Conservation (phyloP, 2,888 invertebrate species). For the Drosophila hamatofila region DNA sequence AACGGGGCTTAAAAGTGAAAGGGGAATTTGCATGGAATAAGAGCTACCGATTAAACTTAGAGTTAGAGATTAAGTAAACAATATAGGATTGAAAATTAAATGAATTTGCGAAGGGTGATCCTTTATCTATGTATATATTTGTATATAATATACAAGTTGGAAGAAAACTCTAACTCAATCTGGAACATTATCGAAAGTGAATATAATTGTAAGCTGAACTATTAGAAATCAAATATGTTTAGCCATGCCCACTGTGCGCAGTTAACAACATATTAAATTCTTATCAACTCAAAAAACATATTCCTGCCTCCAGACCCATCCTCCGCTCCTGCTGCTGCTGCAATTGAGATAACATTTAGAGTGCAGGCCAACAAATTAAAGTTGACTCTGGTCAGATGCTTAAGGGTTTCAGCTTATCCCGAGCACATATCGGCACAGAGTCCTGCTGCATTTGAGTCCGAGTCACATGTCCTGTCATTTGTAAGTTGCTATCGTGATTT, state of each 20-base stretch:
- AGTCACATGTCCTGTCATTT: conserved; percentile 57
- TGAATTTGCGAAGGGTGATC: too few species aligned
- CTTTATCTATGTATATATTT: too few species aligned
- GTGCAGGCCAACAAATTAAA: conserved; percentile 56
- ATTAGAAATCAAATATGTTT: background rate
- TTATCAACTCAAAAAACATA: conserved; percentile 18
- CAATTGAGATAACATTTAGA: conserved; percentile 56
- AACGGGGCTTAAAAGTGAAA: too few species aligned
- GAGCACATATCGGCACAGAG: conserved; percentile 17
- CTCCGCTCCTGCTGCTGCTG: conserved; percentile 18
- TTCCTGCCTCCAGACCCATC: background rate
- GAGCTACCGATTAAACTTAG: too few species aligned
- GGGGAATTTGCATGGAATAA: too few species aligned
- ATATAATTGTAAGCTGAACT: background rate
- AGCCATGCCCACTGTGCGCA: background rate
- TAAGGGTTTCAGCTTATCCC: conserved; percentile 37
- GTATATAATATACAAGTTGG: background rate
- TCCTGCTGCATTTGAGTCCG: conserved; percentile 1
- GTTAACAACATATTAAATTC: background rate
- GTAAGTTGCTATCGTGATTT: conserved; percentile 68
- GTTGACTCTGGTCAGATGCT: conserved; percentile 65
- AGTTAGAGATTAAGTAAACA: too few species aligned
- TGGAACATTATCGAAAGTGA: background rate
- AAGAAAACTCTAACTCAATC: background rate
- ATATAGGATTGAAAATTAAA: too few species aligned